These are phyloP conservation scores for Meghimatium bilineatum DNA, from an alignment of 2,888 invertebrate species.

Conservation along the genomic window DNA sequence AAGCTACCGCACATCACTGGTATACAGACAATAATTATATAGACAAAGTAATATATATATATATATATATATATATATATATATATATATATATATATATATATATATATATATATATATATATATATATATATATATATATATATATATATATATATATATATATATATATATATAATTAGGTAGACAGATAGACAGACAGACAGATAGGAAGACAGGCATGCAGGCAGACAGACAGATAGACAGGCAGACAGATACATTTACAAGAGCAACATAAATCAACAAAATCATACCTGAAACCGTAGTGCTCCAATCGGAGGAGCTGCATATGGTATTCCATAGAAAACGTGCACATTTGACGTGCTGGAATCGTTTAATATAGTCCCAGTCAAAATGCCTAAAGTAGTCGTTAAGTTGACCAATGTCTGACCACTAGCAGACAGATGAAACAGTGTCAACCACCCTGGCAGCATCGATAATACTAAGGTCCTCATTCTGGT, in stretches of 20 bases:
- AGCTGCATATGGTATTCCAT: slow-evolving; percentile 93
- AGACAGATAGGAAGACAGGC: background rate
- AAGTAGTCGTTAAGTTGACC: slow-evolving; percentile 23
- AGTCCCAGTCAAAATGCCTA: slow-evolving; percentile 51
- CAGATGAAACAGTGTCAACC: background rate
- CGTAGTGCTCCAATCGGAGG: slow-evolving; percentile 88
- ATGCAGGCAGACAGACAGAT: background rate
- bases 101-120: no score
- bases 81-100: no score
- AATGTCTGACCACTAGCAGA: slow-evolving; percentile 19
- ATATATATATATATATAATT: background rate
- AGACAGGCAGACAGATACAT: background rate
- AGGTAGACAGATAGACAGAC: background rate
- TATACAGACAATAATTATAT: no score
- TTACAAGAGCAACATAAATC: background rate
- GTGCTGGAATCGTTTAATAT: slow-evolving; percentile 14
- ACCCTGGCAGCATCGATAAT: background rate
- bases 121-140: no score
- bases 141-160: background rate
- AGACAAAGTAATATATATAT: no score
- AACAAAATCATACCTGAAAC: slow-evolving; percentile 78
- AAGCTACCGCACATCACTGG: no score
- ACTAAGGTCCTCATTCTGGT: background rate
- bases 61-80: no score
- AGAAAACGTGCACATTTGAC: slow-evolving; percentile 86